Percentiles rank a stretch among this genome's conserved stretches.
Evolutionary conservation across 2,888 invertebrate genomes (phyloP).

Genomic region (Rhaphigaster nebulosa): DNA sequence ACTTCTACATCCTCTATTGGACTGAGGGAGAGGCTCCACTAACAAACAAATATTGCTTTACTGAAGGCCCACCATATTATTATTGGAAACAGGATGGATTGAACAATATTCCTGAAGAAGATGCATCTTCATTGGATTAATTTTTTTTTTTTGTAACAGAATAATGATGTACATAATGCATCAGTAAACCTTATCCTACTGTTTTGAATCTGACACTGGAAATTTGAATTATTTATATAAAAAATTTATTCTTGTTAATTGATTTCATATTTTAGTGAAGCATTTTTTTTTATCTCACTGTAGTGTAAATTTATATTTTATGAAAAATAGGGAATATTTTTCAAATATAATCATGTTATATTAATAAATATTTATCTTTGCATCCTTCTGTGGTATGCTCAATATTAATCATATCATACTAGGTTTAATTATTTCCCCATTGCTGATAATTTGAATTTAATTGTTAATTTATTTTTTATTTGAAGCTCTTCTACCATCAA

Average conservation of each 20-base stretch:
- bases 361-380: not conserved
- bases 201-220: not conserved
- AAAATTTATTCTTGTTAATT: not conserved
- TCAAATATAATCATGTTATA: not conserved
- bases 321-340: not conserved
- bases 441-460: not conserved
- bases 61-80: slow-evolving; percentile 86
- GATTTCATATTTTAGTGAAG: not conserved
- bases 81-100: slow-evolving; percentile 82
- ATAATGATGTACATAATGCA: slow-evolving; percentile 3
- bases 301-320: not conserved
- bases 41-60: slow-evolving; percentile 85
- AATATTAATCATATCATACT: slow-evolving; percentile 13
- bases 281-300: not conserved
- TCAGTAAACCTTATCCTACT: not conserved
- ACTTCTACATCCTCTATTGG: slow-evolving; percentile 95
- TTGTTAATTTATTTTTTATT: not conserved
- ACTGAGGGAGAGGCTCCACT: slow-evolving; percentile 83
- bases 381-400: not conserved
- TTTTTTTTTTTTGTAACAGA: not conserved
- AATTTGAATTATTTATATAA: not conserved
- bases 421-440: not conserved
- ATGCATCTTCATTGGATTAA: slow-evolving; percentile 75
- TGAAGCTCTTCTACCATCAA: not conserved
- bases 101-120: slow-evolving; percentile 81